Evolutionary conservation across 2,888 invertebrate species (phyloP).

Genomic region (Lamellibrachia columna): DNA sequence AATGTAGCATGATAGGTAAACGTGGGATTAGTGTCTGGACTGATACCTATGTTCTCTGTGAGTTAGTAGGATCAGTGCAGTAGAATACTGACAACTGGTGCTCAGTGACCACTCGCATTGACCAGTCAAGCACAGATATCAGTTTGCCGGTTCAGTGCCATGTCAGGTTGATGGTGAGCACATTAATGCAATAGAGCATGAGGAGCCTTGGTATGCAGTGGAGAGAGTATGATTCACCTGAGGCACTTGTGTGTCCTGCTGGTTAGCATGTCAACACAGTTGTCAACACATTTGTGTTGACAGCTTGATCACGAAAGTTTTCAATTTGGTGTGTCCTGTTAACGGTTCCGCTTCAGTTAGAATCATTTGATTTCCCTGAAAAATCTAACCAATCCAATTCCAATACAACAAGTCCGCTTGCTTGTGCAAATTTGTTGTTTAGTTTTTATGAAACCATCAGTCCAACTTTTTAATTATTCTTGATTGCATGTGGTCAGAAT

Average conservation of each 20-base stretch:
- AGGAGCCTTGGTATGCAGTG: background rate
- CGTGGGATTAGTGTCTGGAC: background rate
- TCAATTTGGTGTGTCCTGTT: too few species aligned
- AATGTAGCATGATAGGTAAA: conserved; percentile 3
- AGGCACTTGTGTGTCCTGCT: background rate
- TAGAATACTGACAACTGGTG: background rate
- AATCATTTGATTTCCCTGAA: too few species aligned
- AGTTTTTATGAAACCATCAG: too few species aligned
- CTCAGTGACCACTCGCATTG: background rate
- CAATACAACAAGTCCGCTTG: too few species aligned
- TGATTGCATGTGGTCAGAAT: too few species aligned
- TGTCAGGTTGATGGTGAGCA: background rate
- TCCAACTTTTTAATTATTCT: too few species aligned
- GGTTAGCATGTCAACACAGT: background rate
- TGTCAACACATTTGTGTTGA: background rate
- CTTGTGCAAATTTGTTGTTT: too few species aligned
- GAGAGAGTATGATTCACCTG: background rate
- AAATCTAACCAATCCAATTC: too few species aligned
- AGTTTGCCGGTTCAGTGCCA: too few species aligned
- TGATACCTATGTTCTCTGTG: background rate
- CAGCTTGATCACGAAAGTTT: background rate
- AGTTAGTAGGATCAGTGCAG: background rate
- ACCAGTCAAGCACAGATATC: background rate
- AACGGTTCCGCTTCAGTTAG: too few species aligned
- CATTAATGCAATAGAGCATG: background rate